Evolutionary conservation across 2,888 invertebrate species (phyloP).

Genomic region (Junonia oenone): DNA sequence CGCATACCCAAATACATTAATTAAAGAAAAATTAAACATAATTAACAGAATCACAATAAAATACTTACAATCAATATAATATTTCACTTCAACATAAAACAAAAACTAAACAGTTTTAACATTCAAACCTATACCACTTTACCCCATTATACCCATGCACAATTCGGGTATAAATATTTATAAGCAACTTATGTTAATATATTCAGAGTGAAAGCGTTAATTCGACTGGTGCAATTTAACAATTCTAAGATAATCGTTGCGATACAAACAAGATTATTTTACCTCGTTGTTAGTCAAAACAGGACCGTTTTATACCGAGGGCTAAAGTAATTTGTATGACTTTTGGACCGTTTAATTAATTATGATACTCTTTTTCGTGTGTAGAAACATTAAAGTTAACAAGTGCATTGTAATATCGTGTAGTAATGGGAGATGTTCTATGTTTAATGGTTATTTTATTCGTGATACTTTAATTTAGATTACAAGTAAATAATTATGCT

Average conservation of each 20-base stretch:
- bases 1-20: too few relatives aligned
- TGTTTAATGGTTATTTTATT: too few relatives aligned
- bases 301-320: neutral
- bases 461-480: too few relatives aligned
- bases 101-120: neutral
- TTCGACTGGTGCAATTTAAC: conserved; percentile 31
- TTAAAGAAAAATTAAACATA: too few relatives aligned
- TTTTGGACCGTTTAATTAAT: neutral
- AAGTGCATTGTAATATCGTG: neutral
- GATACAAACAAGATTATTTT: conserved; percentile 26
- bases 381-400: neutral
- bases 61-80: neutral
- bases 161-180: conserved; percentile 47
- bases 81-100: neutral
- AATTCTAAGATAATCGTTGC: conserved; percentile 26
- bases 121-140: neutral
- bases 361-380: neutral
- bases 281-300: conserved; percentile 18
- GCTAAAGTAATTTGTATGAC: neutral
- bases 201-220: conserved; percentile 71
- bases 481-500: too few relatives aligned
- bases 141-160: conserved; percentile 31
- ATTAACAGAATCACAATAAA: too few relatives aligned
- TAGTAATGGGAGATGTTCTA: neutral
- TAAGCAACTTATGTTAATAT: conserved; percentile 52